A percentile compares a stretch with the other conserved stretches of the same genome.
Conservation (phyloP, 53 echinoderm and acorn worm genomes). For the Luidia sarsii region DNA sequence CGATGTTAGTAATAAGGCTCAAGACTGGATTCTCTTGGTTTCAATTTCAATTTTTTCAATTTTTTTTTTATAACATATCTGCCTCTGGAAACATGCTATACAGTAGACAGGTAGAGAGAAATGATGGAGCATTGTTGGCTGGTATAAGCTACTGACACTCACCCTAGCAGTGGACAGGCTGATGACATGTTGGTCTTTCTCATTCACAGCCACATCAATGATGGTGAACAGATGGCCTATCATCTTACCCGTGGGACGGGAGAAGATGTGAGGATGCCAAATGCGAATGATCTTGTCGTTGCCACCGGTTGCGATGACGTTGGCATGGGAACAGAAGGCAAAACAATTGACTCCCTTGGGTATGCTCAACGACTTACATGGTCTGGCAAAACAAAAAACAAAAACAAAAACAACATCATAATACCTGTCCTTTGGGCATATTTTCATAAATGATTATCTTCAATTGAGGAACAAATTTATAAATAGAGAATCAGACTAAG, state of each 20-base stretch:
- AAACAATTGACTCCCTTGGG: slow-evolving; percentile 95
- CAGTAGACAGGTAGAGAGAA: too few species aligned
- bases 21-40: too few species aligned
- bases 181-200: slow-evolving; percentile 98
- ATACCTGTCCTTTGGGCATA: too few species aligned
- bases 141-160: too few species aligned
- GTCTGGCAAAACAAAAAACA: slow-evolving; percentile 56
- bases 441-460: not conserved
- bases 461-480: not conserved
- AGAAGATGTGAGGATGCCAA: slow-evolving; percentile 99
- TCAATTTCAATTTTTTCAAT: too few species aligned
- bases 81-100: too few species aligned
- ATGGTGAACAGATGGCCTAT: slow-evolving; percentile 97
- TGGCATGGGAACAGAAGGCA: slow-evolving; percentile 91
- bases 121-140: not conserved
- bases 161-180: slow-evolving; percentile 97
- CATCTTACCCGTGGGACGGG: slow-evolving; percentile 95
- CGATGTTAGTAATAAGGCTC: too few species aligned
- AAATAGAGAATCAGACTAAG: not conserved
- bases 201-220: slow-evolving; percentile 93
- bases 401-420: too few species aligned
- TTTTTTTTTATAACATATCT: too few species aligned
- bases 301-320: slow-evolving; percentile 95
- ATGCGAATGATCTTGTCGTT: slow-evolving; percentile 93
- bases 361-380: slow-evolving; percentile 78